Conservation (phyloP, 2,888 invertebrate genomes). For the Nowickia ferox region DNA sequence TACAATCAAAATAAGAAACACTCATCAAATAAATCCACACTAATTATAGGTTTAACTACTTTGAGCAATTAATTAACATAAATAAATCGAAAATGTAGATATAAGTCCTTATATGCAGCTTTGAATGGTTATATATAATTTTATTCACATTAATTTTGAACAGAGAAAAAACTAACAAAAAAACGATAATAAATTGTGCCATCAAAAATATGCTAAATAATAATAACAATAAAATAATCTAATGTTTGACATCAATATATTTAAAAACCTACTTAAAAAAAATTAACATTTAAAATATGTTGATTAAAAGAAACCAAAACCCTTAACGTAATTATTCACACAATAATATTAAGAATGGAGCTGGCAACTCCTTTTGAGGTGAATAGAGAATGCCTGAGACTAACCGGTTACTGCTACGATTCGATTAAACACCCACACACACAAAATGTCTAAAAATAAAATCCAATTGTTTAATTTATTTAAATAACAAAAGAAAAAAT, state of each 20-base stretch:
- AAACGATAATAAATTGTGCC: constrained; percentile 38
- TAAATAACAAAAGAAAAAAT: constrained; percentile 8
- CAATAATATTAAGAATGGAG: constrained; percentile 34
- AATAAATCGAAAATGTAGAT: neutral
- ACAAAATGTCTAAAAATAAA: constrained; percentile 35
- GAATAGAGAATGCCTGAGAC: neutral
- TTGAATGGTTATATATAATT: neutral
- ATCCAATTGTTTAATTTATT: constrained; percentile 8
- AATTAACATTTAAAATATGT: constrained; percentile 16
- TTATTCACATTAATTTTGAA: constrained; percentile 17
- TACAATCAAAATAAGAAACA: too few relatives aligned
- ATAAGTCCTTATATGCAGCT: neutral
- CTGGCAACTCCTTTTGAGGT: neutral
- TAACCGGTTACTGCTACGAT: constrained; percentile 39
- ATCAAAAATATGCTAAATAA: constrained; percentile 48
- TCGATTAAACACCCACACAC: constrained; percentile 32
- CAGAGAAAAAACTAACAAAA: constrained; percentile 13
- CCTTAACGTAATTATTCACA: constrained; percentile 27
- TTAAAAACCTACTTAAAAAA: neutral
- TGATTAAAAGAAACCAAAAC: constrained; percentile 9
- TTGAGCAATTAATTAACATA: neutral
- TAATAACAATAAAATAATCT: constrained; percentile 28
- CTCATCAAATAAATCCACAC: too few relatives aligned
- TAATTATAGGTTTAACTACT: too few relatives aligned
- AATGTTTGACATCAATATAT: constrained; percentile 1